Evolutionary conservation across 2,113 vertebrate genomes (phyloP), one percentile per base, ranked within the genome.

Genomic region (Anolis carolinensis): DNA sequence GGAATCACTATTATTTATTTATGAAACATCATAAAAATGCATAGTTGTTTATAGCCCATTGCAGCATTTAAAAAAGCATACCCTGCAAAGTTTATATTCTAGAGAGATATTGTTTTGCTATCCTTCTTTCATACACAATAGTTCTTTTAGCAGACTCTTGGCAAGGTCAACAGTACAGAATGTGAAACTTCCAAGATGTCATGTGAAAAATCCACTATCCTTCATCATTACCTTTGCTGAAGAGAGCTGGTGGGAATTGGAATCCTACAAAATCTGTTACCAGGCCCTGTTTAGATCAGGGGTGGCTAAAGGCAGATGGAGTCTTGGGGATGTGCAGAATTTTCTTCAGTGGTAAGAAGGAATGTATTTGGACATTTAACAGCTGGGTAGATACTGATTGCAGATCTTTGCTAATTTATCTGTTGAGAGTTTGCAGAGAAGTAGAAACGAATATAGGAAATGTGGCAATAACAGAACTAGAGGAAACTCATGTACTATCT

Each of bases 1-100:
- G 84, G 77, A 86, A 73, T 80, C 50, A 34, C 63, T 86, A 86
- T 80, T 80, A 80, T 79, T 79, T 85, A 85, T 85, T 85, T 85
- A 82, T 82, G 81, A 23, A 80, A 86, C 63, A 73, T 70, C 63
- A 71, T 86, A 85, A 71, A 73, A 86, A 79, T 48, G 36, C 68
- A 32, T 80, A 20, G 36, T 11, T 63, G 52, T 80, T 86, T 80
- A 34, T 86, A 73, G 68, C 72, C 77, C 80, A 73, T 30, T 80
- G 52, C 44, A 48, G 36, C 62, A 11, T 39, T 79, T 59, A 62
- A 72, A 79, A 44, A 72, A 72, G 36, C 36, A 36, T 25, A 86
- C 16, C 55, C 36, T 63, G 30, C 39, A 73, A 80, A 79, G 67
- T 79, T 62, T 86, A n/a, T 25, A 72, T n/a, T n/a, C 7, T 1